These are phyloP conservation scores for Cyprinella venusta DNA, from an alignment of 2,797 vertebrate genomes.

Conservation along the genomic window DNA sequence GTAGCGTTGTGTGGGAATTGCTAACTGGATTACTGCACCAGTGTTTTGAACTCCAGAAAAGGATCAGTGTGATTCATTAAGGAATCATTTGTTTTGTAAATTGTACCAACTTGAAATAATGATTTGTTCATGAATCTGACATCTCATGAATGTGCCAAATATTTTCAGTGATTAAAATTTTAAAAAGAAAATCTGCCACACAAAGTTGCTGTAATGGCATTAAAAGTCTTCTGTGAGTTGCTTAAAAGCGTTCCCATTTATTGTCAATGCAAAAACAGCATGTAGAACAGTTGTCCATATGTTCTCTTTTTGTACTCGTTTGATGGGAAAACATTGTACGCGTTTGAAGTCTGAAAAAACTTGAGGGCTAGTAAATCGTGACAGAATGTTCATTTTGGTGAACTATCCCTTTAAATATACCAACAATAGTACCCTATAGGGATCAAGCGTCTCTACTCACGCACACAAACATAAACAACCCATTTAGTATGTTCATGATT, in stretches of 20 bases:
- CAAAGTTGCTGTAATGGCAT: not conserved
- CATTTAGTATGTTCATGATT: not conserved
- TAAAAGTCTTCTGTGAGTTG: not conserved
- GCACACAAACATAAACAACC: slow-evolving; percentile 14
- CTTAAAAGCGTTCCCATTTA: not conserved
- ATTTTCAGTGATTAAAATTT: not conserved
- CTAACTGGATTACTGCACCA: no score
- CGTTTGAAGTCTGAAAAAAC: not conserved
- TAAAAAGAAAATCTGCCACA: not conserved
- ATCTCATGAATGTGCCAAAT: not conserved
- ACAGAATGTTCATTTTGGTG: not conserved
- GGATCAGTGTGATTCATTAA: not conserved
- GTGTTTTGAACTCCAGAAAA: not conserved
- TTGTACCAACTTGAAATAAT: not conserved
- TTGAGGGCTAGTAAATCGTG: not conserved
- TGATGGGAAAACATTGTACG: no score
- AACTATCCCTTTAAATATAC: not conserved
- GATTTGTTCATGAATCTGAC: not conserved
- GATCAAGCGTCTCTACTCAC: not conserved
- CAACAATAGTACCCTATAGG: not conserved
- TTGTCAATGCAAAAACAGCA: not conserved
- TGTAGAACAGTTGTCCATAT: not conserved
- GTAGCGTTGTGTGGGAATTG: not conserved
- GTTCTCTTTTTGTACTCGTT: not conserved
- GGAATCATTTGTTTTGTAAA: slow-evolving; percentile 5